These are phyloP conservation scores for Deroplatys truncata DNA, from an alignment of 2,888 invertebrate species.

Conservation along the genomic window DNA sequence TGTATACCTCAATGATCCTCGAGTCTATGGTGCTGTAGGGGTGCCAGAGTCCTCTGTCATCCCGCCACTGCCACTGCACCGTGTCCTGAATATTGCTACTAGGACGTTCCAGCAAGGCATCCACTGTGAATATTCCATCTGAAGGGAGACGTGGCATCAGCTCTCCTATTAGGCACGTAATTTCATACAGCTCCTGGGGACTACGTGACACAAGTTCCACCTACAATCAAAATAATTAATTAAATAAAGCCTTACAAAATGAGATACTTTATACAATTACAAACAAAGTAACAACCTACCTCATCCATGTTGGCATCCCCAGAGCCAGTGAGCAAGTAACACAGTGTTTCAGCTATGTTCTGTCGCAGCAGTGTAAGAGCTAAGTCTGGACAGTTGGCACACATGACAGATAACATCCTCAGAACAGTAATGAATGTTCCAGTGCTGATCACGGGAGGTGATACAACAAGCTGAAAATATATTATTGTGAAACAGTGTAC, in stretches of 20 bases:
- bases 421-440: constrained; percentile 95
- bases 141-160: constrained; percentile 93
- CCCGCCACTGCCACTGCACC: constrained; percentile 96
- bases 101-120: constrained; percentile 77
- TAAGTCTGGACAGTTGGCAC: constrained; percentile 89
- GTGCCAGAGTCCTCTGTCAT: constrained; percentile 87
- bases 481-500: constrained; percentile 1
- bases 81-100: constrained; percentile 65
- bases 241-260: neutral
- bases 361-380: constrained; percentile 88
- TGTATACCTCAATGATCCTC: constrained; percentile 78
- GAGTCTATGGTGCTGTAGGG: constrained; percentile 92
- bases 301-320: constrained; percentile 58
- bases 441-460: constrained; percentile 92
- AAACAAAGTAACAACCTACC: constrained; percentile 19
- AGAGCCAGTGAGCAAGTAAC: constrained; percentile 91
- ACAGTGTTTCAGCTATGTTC: constrained; percentile 92
- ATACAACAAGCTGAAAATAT: constrained; percentile 71
- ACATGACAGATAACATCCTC: constrained; percentile 94
- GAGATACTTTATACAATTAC: neutral
- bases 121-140: constrained; percentile 94
- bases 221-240: constrained; percentile 34
- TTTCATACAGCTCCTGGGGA: constrained; percentile 95
- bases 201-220: constrained; percentile 85
- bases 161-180: constrained; percentile 94